Conservation (phyloP, 2,888 invertebrate species). For the Dryadula phaetusa region DNA sequence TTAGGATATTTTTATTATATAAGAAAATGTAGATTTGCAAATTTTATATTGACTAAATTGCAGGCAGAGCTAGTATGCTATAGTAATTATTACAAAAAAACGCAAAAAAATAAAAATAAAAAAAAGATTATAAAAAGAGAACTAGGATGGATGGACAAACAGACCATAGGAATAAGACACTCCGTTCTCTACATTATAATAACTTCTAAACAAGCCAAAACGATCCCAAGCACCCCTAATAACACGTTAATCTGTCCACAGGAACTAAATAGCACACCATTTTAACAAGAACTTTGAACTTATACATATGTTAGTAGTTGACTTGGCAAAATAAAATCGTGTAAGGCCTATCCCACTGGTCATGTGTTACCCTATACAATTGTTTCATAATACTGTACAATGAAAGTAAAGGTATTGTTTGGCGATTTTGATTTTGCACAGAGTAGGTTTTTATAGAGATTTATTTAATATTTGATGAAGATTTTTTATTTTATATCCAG, state of each 20-base stretch:
- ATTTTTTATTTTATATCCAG: too few species aligned
- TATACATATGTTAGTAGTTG: constrained; percentile 4
- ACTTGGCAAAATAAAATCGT: constrained; percentile 14
- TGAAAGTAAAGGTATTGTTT: constrained; percentile 57
- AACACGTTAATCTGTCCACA: constrained; percentile 54
- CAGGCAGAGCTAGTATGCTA: too few species aligned
- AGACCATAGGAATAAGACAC: background rate
- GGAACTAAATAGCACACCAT: constrained; percentile 39
- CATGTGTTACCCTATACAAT: constrained; percentile 49
- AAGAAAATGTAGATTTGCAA: too few species aligned
- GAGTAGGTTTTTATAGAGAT: constrained; percentile 34
- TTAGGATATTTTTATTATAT: too few species aligned
- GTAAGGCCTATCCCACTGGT: constrained; percentile 42
- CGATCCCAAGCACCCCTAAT: constrained; percentile 50
- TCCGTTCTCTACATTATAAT: background rate
- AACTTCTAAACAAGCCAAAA: constrained; percentile 45
- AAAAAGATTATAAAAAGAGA: too few species aligned
- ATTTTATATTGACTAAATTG: too few species aligned
- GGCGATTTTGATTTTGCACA: constrained; percentile 52
- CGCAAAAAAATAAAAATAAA: too few species aligned
- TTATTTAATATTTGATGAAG: too few species aligned
- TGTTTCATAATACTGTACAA: constrained; percentile 61
- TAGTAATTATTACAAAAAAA: too few species aligned
- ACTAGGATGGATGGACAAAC: too few species aligned
- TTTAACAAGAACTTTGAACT: constrained; percentile 41